phyloP scores from a whole-genome alignment of 2,797 vertebrate species.

The Hybognathus amarus region DNA sequence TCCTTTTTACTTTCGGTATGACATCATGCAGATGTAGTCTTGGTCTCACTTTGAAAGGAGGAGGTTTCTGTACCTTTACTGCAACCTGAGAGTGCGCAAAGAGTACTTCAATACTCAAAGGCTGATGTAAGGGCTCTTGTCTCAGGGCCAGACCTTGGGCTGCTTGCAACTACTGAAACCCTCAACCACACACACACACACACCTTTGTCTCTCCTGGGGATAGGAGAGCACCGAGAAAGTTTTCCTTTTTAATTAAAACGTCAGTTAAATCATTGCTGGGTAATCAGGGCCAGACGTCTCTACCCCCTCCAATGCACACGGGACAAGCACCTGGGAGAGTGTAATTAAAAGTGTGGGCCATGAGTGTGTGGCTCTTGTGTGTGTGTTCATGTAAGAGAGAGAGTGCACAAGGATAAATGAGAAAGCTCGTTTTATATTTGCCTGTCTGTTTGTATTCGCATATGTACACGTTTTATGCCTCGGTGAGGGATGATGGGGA shows the following conservation, averaged over 20 bases:
- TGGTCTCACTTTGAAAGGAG: background rate
- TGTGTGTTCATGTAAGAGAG: slow-evolving; percentile 25
- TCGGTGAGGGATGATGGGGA: slow-evolving; percentile 43
- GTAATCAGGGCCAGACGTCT: slow-evolving; percentile 78
- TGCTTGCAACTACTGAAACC: slow-evolving; percentile 25
- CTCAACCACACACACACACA: slow-evolving; percentile 30
- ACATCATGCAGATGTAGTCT: slow-evolving; percentile 15
- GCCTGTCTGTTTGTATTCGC: slow-evolving; percentile 30
- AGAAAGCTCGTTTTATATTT: background rate
- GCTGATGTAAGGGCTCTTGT: slow-evolving; percentile 36
- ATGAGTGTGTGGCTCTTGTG: slow-evolving; percentile 38
- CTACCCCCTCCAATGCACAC: slow-evolving; percentile 59
- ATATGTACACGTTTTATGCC: slow-evolving; percentile 25
- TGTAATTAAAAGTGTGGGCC: slow-evolving; percentile 67
- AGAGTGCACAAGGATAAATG: background rate
- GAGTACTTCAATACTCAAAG: slow-evolving; percentile 28
- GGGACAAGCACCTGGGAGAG: slow-evolving; percentile 61
- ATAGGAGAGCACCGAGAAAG: slow-evolving; percentile 74
- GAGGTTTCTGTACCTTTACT: slow-evolving; percentile 2
- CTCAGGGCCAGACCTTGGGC: slow-evolving; percentile 34
- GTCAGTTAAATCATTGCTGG: slow-evolving; percentile 83
- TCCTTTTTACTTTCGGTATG: background rate
- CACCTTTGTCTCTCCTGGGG: slow-evolving; percentile 67
- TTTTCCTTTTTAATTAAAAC: slow-evolving; percentile 85
- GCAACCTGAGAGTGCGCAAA: background rate